Conservation (phyloP, 2,113 vertebrate genomes). For the Condylura cristata region DNA sequence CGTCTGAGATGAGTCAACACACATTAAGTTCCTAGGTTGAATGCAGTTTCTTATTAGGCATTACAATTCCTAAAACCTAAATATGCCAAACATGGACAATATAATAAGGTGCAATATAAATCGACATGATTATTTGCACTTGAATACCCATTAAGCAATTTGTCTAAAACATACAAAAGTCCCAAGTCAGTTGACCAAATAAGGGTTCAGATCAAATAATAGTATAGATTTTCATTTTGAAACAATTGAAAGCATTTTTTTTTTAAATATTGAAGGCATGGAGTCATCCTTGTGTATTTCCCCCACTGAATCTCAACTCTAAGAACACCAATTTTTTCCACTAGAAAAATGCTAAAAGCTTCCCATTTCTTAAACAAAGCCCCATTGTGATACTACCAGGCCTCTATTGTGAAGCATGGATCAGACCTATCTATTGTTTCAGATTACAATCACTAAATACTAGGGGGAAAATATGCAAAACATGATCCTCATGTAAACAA, state of each 20-base stretch:
- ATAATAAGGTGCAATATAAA: neutral
- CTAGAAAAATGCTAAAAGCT: neutral
- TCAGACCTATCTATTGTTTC: constrained; percentile 29
- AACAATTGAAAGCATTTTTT: neutral
- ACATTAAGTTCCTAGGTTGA: neutral
- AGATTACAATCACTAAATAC: neutral
- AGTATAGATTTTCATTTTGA: neutral
- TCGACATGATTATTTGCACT: neutral
- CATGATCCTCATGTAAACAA: neutral
- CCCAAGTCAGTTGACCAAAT: neutral
- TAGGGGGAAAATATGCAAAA: neutral
- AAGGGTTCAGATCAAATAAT: neutral
- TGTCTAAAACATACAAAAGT: neutral
- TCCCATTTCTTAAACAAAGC: neutral
- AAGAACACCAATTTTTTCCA: neutral
- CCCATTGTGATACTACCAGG: neutral
- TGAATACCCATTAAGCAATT: neutral
- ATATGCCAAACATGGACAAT: neutral
- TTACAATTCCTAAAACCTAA: neutral
- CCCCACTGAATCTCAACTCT: neutral
- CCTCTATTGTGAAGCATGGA: constrained; percentile 8
- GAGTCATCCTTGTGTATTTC: neutral
- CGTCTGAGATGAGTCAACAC: neutral
- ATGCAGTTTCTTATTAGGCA: neutral
- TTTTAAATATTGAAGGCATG: neutral